Conservation (phyloP, 2,113 vertebrate genomes). For the Dasypus novemcinctus region DNA sequence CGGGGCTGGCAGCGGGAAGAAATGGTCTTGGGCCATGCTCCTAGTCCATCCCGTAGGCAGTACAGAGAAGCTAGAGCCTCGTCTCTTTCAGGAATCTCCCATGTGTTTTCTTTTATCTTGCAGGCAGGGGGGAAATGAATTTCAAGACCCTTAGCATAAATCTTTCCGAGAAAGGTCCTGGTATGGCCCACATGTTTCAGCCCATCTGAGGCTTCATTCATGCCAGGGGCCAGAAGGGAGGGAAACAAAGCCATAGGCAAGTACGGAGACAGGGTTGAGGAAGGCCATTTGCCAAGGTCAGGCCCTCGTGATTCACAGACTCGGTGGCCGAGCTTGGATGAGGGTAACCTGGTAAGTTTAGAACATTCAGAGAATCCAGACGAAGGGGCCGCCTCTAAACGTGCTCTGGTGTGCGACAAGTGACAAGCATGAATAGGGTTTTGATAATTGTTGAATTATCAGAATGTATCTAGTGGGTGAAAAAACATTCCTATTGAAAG, state of each 20-base stretch:
- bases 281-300: neutral
- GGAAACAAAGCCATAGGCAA: neutral
- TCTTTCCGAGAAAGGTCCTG: neutral
- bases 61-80: neutral
- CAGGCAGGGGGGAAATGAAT: neutral
- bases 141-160: neutral
- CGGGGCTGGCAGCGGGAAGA: neutral
- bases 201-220: neutral
- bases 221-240: accelerated
- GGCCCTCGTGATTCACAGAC: neutral
- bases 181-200: neutral
- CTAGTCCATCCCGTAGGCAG: neutral
- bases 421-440: neutral
- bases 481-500: neutral
- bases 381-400: neutral
- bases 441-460: neutral
- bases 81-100: neutral
- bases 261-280: neutral
- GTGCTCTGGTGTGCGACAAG: neutral
- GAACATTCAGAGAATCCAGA: neutral
- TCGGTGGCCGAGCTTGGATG: neutral
- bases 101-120: neutral
- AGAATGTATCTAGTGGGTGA: neutral
- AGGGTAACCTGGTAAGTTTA: neutral
- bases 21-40: too few relatives aligned